Evolutionary conservation across 2,113 vertebrate species (phyloP).

Genomic region (Irena cyanogastra): DNA sequence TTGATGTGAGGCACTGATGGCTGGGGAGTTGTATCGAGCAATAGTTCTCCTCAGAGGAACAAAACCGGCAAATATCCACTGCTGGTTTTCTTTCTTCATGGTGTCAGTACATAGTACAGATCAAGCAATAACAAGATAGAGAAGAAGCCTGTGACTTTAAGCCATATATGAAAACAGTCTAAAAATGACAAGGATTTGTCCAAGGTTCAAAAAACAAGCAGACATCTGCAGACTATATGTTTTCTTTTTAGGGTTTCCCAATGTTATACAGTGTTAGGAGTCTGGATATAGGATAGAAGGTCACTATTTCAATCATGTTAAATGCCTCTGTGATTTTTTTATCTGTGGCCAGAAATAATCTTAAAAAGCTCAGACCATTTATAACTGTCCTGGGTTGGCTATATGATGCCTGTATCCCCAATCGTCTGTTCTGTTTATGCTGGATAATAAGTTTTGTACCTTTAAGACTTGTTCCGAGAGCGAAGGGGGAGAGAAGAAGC

Average conservation of each 20-base stretch:
- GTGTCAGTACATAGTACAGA: background rate
- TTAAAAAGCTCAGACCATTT: background rate
- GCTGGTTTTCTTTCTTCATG: background rate
- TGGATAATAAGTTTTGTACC: too few species aligned
- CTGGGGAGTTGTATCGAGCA: background rate
- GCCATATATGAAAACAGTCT: background rate
- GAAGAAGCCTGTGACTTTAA: background rate
- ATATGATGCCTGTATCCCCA: too few species aligned
- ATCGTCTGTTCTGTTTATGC: too few species aligned
- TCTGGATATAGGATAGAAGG: background rate
- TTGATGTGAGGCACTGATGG: background rate
- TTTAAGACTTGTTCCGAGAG: too few species aligned
- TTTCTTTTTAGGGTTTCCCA: background rate
- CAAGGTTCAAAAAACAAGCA: background rate
- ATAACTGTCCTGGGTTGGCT: too few species aligned
- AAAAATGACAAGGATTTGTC: background rate
- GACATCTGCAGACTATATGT: background rate
- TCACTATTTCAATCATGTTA: background rate
- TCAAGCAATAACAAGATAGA: background rate
- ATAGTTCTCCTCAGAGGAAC: background rate
- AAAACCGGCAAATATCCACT: background rate
- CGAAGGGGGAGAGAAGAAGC: too few species aligned
- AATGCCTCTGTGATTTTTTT: background rate
- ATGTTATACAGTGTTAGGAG: background rate
- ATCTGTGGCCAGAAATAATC: background rate